These are phyloP conservation scores for Cliona cf. orientalis DNA, from an alignment of 37 sponge, comb jelly and placozoan species.

Conservation along the genomic window DNA sequence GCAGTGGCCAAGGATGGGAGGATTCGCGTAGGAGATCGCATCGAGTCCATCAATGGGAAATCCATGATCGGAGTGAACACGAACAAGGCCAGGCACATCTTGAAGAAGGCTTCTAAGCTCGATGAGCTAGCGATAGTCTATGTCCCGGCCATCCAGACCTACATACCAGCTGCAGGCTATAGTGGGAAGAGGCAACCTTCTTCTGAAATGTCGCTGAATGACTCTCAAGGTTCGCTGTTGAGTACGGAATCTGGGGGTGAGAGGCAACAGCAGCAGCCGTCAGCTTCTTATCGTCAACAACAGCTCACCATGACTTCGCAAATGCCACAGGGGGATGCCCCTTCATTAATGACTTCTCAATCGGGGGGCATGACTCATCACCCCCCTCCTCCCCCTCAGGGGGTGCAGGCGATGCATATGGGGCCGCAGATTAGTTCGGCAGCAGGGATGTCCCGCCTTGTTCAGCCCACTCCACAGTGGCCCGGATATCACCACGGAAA, in stretches of 20 bases:
- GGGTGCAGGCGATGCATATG: not conserved
- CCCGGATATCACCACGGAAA: not conserved
- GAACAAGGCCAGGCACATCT: slow-evolving; percentile 43
- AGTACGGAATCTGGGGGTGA: not conserved
- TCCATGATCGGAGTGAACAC: slow-evolving; percentile 50
- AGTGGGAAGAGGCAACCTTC: not conserved
- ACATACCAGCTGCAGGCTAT: not conserved
- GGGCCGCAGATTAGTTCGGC: too few species aligned
- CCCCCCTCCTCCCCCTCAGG: not conserved
- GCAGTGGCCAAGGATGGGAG: slow-evolving; percentile 76
- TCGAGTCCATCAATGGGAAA: slow-evolving; percentile 78
- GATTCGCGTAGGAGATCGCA: slow-evolving; percentile 80
- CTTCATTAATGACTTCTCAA: not conserved
- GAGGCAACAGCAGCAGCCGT: not conserved
- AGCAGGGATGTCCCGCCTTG: not conserved
- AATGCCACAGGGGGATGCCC: not conserved
- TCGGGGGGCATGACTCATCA: not conserved
- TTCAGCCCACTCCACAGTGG: not conserved
- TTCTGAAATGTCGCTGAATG: not conserved
- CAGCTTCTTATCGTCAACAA: not conserved
- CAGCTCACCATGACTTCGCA: not conserved
- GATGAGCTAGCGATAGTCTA: slow-evolving; percentile 25
- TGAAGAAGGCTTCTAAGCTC: slow-evolving; percentile 48
- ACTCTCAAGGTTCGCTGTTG: not conserved
- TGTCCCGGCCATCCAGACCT: slow-evolving; percentile 28